These are phyloP conservation scores for Leuciscus idus DNA, from an alignment of 2,113 vertebrate species.

Conservation along the genomic window DNA sequence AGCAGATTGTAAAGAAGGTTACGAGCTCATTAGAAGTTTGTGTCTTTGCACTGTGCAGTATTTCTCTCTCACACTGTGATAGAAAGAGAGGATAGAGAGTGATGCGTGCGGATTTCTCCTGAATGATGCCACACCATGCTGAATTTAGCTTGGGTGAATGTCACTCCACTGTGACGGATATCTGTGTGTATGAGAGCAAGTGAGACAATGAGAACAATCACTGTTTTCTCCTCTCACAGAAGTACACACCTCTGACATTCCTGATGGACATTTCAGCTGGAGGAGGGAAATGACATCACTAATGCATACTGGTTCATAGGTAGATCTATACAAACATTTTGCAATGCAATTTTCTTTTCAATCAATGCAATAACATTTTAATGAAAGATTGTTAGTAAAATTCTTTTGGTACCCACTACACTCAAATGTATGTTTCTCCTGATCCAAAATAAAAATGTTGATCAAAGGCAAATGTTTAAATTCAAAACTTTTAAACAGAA, in stretches of 20 bases:
- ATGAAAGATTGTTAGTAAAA: neutral
- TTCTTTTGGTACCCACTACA: neutral
- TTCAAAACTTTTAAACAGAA: neutral
- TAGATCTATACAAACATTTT: neutral
- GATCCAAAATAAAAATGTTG: too few relatives aligned
- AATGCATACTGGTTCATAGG: neutral
- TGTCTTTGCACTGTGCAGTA: conserved; percentile 36
- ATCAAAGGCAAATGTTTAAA: too few relatives aligned
- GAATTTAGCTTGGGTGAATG: conserved; percentile 34
- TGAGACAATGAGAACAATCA: neutral
- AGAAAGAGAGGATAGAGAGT: neutral
- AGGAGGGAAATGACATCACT: conserved; percentile 22
- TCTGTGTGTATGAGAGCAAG: conserved; percentile 4
- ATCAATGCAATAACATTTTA: neutral
- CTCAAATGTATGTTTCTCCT: neutral
- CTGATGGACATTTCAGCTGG: conserved; percentile 6
- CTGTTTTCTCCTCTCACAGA: neutral
- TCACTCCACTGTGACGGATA: neutral
- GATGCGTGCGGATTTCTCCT: conserved; percentile 35
- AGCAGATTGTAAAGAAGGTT: conserved; percentile 51
- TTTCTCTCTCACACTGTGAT: conserved; percentile 49
- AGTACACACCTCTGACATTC: conserved; percentile 5
- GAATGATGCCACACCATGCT: conserved; percentile 41
- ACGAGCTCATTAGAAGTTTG: conserved; percentile 57
- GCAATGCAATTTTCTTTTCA: neutral